Evolutionary conservation across 2,888 invertebrate species (phyloP), one percentile per base, ranked within the genome.

Genomic region (Caenorhabditis sp.): DNA sequence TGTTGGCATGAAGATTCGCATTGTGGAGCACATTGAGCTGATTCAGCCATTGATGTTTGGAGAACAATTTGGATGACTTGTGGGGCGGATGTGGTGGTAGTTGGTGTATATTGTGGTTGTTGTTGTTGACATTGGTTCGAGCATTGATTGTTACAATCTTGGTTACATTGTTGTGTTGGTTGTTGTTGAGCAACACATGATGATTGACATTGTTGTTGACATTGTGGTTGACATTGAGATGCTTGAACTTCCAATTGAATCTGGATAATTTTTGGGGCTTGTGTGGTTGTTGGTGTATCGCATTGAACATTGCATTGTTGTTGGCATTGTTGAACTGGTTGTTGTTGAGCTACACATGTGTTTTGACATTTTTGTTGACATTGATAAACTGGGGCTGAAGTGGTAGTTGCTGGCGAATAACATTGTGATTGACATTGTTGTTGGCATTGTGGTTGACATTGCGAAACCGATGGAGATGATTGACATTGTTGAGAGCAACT

Each of bases 1-100:
- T 74, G 72, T 52, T 70, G 73, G 62, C 80, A 80, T 53, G 72
- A 63, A 36, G 72, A 70, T 59, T 80, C 72, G 67, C 80, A 80
- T 69, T 78, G 77, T 50, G 77, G 77, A 61, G 68, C 56, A 58
- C 80, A 80, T 49, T 77, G 75, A 31, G 70, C 23, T 25, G 75
- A 75, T 53, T 77, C 72, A 52, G 76, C 77, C 31, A 79, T 62
- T 25, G 71, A 62, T 54, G 70, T 66, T 54, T 74, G 74, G 67
- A 78, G 76, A 26, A 70, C 67, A 63, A 76, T 66, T 69, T 76
- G 66, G 53, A 72, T 65, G 52, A 63, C 69, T 31, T 54, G 52
- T 58, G 57, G 63, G 25, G 62, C 53, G 10, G 66, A 36, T 1
- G 63, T 38, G 14, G 62, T 61, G 25, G 63, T 49, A 17, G 69